These are phyloP conservation scores for Eucidaris tribuloides DNA, from an alignment of 35 echinoderm and acorn worm genomes.

Conservation along the genomic window DNA sequence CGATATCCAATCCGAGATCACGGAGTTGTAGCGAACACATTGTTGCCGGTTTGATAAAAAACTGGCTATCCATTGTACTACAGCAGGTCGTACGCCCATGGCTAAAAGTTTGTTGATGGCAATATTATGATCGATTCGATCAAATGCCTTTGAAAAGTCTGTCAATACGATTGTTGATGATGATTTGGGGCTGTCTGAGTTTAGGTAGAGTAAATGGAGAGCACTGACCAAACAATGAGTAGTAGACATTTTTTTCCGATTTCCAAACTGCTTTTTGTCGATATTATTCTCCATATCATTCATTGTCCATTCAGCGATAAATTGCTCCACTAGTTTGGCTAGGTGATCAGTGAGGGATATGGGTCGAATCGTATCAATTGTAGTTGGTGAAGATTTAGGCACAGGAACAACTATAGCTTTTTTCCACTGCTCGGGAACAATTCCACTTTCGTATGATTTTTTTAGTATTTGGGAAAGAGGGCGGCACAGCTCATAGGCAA, in stretches of 20 bases:
- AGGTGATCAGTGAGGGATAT: slow-evolving; percentile 14
- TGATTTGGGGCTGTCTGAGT: no score
- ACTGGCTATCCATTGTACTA: no score
- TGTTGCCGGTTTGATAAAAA: no score
- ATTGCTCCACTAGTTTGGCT: background rate
- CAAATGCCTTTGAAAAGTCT: no score
- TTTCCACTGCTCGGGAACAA: background rate
- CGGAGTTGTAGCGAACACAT: no score
- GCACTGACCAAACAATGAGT: background rate
- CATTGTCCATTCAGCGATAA: background rate
- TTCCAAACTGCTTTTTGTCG: background rate
- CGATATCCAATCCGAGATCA: no score
- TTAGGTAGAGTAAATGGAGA: no score
- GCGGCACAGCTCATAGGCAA: background rate
- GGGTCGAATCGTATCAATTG: background rate
- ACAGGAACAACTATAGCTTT: background rate
- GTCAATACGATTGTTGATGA: no score
- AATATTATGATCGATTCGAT: no score
- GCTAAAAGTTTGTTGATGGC: no score
- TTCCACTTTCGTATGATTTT: background rate
- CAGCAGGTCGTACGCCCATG: no score
- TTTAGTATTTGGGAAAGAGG: background rate
- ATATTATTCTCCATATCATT: background rate
- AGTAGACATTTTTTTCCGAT: background rate
- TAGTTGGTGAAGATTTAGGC: background rate